Conservation (phyloP, 2,113 vertebrate species). For the Octodon degus region DNA sequence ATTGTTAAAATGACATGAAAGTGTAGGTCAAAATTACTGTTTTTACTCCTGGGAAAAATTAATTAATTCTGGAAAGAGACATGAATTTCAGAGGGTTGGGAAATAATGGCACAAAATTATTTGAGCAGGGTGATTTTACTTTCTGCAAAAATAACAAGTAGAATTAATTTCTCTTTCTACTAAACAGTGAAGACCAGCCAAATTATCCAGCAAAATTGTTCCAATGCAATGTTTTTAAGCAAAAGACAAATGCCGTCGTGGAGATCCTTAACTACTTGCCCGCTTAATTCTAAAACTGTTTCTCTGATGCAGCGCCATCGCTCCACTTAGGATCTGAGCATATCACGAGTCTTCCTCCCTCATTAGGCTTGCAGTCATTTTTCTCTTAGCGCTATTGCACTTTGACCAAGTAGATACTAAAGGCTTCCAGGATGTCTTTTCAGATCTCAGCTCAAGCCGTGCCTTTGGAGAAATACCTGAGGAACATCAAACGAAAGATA, state of each 20-base stretch:
- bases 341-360: background rate
- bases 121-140: background rate
- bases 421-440: background rate
- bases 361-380: background rate
- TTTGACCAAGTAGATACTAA: background rate
- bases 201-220: background rate
- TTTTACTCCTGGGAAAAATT: background rate
- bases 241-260: background rate
- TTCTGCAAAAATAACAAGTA: background rate
- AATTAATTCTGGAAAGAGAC: background rate
- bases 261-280: background rate
- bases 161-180: background rate
- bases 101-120: conserved; percentile 13
- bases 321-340: background rate
- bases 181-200: background rate
- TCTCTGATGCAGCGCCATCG: background rate
- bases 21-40: background rate
- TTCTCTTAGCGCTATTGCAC: background rate
- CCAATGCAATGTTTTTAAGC: background rate
- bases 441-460: background rate
- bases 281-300: background rate
- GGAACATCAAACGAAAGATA: background rate
- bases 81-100: background rate
- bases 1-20: background rate
- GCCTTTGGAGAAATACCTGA: background rate